Percentiles rank a stretch among this genome's conserved stretches.
phyloP scores from a whole-genome alignment of 2,113 vertebrate species.

The Eptesicus fuscus region DNA sequence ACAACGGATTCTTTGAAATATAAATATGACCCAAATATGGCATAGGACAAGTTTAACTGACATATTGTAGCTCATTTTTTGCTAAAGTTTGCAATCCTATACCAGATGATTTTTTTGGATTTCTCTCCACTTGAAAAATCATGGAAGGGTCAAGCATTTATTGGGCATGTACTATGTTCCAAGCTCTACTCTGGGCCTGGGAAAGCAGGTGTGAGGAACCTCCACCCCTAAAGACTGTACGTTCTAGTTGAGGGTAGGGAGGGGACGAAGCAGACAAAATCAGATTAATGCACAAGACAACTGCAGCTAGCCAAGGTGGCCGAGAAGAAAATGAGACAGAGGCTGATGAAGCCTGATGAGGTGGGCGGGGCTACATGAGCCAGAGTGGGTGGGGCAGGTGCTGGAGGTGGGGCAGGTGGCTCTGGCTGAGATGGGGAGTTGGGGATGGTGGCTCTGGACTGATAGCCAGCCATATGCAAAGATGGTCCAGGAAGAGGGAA shows the following conservation, averaged over 20 bases:
- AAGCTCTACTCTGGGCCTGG: neutral
- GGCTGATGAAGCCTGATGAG: rapidly evolving
- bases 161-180: neutral
- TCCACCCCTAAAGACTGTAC: neutral
- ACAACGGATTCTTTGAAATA: neutral
- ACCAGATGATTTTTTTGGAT: neutral
- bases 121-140: neutral
- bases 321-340: neutral
- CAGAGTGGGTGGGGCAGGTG: rapidly evolving
- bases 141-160: rapidly evolving
- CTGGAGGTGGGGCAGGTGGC: neutral
- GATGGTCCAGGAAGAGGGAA: neutral
- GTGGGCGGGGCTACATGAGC: neutral
- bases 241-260: neutral
- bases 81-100: neutral
- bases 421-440: neutral
- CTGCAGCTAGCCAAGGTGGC: too few species aligned
- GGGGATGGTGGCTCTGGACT: too few species aligned
- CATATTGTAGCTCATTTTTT: neutral
- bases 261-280: neutral
- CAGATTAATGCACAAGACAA: neutral
- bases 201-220: neutral
- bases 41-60: neutral
- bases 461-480: neutral
- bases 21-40: neutral